Evolutionary conservation across 2,888 invertebrate species (phyloP), one percentile per base, ranked within the genome.

Genomic region (Peribatodes rhomboidaria): DNA sequence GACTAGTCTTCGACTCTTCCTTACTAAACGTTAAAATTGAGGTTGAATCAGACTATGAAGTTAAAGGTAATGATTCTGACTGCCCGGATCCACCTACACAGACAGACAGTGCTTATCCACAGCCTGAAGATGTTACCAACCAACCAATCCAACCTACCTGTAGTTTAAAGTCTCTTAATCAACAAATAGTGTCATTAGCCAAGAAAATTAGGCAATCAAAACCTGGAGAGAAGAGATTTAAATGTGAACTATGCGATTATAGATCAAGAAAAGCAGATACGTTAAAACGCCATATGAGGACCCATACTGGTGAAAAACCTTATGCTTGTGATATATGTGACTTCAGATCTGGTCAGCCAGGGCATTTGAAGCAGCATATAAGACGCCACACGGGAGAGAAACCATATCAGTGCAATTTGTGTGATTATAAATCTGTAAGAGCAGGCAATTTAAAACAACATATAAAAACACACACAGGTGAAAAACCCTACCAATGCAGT

Each of bases 261-360:
- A 39, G 14, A 53, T 57, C 63, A 14, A 52, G 35, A 16, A 63
- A 63, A 46, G 16, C 42, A 6, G 63, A 63, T 41, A 57, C 57
- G 7, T 46, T 63, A 13, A 57, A 46, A 47, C 14, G 63, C 2
- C 63, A 63, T 13, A 46, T 63, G 46, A 27, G 57, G 20, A 63
- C 63, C 2, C 63, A 63, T 13, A 63, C 63, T 0, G 63, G 63
- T 1, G 63, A 63, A 16, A 63, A 63, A 16, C 63, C 63, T 1
- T 63, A 63, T n/a, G 13, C 52, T 11, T 63, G 63, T 37, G 27
- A 52, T 1, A 20, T 63, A 13, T 63, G 63, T 9, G 63, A 63
- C 10, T 63, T 63, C 13, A 39, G 53, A 33, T 52, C 52, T 6
- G 35, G 57, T 13, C 63, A 63, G 18, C 57, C 57, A 10, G 63